Base-by-base conservation (phyloP, 2,113 vertebrate species). In the Limanda limanda region DNA sequence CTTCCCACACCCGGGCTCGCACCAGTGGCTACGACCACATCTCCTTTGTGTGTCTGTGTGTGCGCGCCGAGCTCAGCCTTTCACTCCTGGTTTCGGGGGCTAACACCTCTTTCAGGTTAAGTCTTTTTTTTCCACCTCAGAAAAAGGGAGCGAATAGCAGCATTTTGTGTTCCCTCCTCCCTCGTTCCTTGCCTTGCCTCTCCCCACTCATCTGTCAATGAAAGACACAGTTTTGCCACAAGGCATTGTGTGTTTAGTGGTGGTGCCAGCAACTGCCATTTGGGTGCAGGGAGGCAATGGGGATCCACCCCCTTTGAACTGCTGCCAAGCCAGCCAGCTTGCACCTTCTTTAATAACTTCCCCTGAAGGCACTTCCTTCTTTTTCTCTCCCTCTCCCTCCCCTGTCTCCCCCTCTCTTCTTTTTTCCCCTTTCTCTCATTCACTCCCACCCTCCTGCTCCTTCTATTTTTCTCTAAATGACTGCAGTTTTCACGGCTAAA, bases 231-330 rank as follows among this genome's bases (percentile, higher is more conserved):
- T 92, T 94, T 94, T 91, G 92, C 94, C 93, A 93, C 84, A 64
- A 95, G 94, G 93, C 93, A 92, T 94, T 94, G 93, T 94, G 89
- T 94, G 92, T 94, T 94, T 94, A 94, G 92, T 88, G 81, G 88
- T 88, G 81, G 86, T 94, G 93, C 93, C 94, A 94, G 90, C 90
- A 93, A 93, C 94, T 93, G 94, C 93, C 92, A 90, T 91, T 94
- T 91, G 91, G 91, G 91, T 88, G 88, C 88, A 89, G 84, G 78
- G 88, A 92, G 91, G 90, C 91, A 91, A 75, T 77, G 84, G 84
- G 91, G 90, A 92, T 87, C 92, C 92, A 83, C 93, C 94, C 85
- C 87, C 87, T 93, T 93, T 95, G 94, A 94, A 94, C 93, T 90
- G 85, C 92, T 91, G 93, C 93, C 94, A 95, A 91, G 84, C 87